A percentile compares a stretch with the other conserved stretches of the same genome.
Evolutionary conservation across 2,888 invertebrate genomes (phyloP).

Genomic region (Andrena praecox): DNA sequence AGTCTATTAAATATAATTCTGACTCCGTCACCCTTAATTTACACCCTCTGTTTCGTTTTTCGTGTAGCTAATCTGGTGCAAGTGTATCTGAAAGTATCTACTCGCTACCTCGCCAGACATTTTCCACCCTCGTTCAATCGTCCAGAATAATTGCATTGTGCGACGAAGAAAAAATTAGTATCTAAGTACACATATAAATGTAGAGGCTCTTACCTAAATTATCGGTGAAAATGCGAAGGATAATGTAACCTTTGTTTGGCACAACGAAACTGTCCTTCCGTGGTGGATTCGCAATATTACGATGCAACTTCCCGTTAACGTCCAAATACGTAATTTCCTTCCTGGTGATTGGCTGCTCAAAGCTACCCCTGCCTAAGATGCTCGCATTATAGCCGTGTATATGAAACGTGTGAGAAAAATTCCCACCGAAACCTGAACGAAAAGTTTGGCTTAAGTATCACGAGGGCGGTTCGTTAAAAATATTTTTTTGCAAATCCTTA

Average conservation of each 20-base stretch:
- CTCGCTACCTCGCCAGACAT: too few relatives aligned
- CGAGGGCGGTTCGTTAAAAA: background rate
- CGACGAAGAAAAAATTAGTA: background rate
- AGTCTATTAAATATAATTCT: too few relatives aligned
- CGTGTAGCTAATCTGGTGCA: too few relatives aligned
- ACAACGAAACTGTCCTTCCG: slow-evolving; percentile 88
- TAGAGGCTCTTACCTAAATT: slow-evolving; percentile 70
- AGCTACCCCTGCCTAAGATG: slow-evolving; percentile 71
- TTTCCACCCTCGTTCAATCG: background rate
- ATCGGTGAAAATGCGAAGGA: slow-evolving; percentile 73
- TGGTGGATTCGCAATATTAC: slow-evolving; percentile 86
- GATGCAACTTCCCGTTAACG: slow-evolving; percentile 81
- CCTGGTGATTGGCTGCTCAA: slow-evolving; percentile 83
- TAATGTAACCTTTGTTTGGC: slow-evolving; percentile 87
- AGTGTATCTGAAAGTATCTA: too few relatives aligned
- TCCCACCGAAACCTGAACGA: slow-evolving; percentile 85
- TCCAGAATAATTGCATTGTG: background rate
- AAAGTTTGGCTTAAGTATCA: slow-evolving; percentile 15
- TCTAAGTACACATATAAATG: background rate
- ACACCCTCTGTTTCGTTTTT: too few relatives aligned
- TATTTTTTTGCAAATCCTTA: background rate
- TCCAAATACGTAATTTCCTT: slow-evolving; percentile 84
- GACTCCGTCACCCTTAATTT: too few relatives aligned
- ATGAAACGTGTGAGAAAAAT: slow-evolving; percentile 87
- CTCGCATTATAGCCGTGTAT: slow-evolving; percentile 86